Base-by-base conservation (phyloP, 2,888 invertebrate genomes). In the Brachypalpus laphriformis region DNA sequence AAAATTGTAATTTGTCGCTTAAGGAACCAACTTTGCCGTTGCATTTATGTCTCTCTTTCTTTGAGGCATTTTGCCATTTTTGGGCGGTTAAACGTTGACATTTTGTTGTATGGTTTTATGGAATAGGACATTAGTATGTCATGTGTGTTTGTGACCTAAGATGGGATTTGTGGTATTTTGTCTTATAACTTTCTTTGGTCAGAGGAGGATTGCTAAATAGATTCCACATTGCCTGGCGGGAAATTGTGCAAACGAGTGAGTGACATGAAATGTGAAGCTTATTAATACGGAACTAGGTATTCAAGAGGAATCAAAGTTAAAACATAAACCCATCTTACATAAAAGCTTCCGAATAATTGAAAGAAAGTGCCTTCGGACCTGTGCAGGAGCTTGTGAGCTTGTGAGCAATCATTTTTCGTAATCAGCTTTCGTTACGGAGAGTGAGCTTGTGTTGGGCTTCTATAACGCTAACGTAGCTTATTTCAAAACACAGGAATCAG, bases 21-120 rank as follows among this genome's bases (percentile, higher is more conserved):
- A 59, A 77, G 56, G 37, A 77, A 66, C 3, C 42, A 34, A 45
- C 40, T 70, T 56, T 18, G 31, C 31, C 37, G 59, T 75, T 61
- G 68, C 75, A 68, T 65, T 80, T 59, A 72, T 66, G 65, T 72
- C 51, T 72, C 8, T 74, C 45, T 78, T 61, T 63, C n/a, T 34
- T 8, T 37, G 56, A 25, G 61, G 34, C 34, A 45, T 61, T 61
- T 61, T 22, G 34, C 68, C 76, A 59, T 68, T 31, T 76, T 68
- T n/a, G 66, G 76, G 37, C 22, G 37, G 18, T 25, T 66, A 34
- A 57, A 66, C 45, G 75, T 68, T 68, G 66, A 68, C 59, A 76
- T 76, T 76, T 59, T 40, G 8, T 51, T 59, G 34, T 76, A 76
- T 76, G 22, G 66, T 63, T 45, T 28, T 63, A 57, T 75, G 25